Evolutionary conservation across 2,797 vertebrate genomes (phyloP).

Genomic region (Saxicola maurus): DNA sequence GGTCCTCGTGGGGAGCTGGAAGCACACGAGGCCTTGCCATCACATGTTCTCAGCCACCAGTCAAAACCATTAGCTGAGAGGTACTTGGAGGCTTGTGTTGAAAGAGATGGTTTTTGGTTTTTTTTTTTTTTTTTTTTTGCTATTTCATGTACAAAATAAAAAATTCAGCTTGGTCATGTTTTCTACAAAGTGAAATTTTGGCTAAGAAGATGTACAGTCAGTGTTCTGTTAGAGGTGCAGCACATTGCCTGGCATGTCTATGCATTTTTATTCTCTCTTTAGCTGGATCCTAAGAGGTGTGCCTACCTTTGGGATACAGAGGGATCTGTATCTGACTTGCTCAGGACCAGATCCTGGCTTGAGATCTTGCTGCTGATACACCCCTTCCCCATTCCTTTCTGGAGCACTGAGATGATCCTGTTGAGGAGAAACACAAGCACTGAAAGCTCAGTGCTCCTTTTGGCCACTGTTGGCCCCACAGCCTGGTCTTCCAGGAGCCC

Average conservation of each 20-base stretch:
- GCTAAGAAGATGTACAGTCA: not conserved
- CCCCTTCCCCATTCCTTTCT: not conserved
- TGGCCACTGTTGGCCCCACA: not conserved
- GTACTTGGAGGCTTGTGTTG: not conserved
- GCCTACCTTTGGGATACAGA: not conserved
- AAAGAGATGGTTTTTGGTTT: too few species aligned
- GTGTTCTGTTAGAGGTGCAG: not conserved
- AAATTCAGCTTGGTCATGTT: not conserved
- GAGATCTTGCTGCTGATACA: not conserved
- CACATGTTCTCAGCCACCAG: not conserved
- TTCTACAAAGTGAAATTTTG: not conserved
- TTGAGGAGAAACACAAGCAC: not conserved
- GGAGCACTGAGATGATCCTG: not conserved
- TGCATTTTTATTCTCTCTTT: not conserved
- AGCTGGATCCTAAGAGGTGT: not conserved
- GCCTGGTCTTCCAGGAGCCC: not conserved
- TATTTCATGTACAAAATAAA: not conserved
- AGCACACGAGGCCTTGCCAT: not conserved
- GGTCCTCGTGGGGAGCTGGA: fast-evolving
- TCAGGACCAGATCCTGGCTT: not conserved
- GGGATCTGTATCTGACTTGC: not conserved
- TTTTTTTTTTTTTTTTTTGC: not conserved
- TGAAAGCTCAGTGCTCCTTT: not conserved
- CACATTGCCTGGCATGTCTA: not conserved
- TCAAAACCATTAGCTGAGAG: not conserved